Evolutionary conservation across 2,797 vertebrate genomes (phyloP).

Genomic region (Choloepus didactylus): DNA sequence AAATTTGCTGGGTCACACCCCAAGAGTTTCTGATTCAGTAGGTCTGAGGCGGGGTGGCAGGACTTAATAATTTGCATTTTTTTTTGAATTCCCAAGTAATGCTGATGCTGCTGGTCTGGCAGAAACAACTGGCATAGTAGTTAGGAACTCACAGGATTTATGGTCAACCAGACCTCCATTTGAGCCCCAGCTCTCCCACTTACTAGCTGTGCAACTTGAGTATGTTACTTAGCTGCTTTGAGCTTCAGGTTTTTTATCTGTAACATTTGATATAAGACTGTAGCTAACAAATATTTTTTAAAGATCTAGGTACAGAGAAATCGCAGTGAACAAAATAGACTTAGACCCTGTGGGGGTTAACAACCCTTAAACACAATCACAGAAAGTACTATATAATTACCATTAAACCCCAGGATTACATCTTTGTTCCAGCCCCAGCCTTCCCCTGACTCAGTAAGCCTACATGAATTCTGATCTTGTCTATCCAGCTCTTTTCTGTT

Average conservation of each 20-base stretch:
- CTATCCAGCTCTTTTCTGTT: neutral
- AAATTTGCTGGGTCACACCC: neutral
- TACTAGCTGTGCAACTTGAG: neutral
- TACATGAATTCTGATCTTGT: neutral
- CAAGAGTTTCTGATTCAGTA: no score
- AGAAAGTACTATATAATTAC: neutral
- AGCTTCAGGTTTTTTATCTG: no score
- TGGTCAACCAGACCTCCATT: neutral
- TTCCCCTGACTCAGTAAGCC: constrained; percentile 14
- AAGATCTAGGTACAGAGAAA: no score
- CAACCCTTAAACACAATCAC: constrained; percentile 23
- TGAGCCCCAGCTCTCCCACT: no score
- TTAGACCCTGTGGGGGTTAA: neutral
- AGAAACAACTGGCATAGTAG: no score
- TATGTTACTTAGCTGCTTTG: no score
- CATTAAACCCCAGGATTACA: constrained; percentile 21
- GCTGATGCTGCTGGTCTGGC: no score
- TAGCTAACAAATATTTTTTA: neutral
- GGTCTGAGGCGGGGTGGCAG: no score
- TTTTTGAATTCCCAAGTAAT: neutral
- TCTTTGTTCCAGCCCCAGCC: neutral
- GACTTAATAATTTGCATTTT: constrained; percentile 27
- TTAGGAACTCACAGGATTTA: neutral
- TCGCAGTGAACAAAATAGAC: neutral
- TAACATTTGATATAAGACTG: constrained; percentile 39